phyloP scores from a whole-genome alignment of 1,140 invertebrate species.

The Lanistes nyassanus region DNA sequence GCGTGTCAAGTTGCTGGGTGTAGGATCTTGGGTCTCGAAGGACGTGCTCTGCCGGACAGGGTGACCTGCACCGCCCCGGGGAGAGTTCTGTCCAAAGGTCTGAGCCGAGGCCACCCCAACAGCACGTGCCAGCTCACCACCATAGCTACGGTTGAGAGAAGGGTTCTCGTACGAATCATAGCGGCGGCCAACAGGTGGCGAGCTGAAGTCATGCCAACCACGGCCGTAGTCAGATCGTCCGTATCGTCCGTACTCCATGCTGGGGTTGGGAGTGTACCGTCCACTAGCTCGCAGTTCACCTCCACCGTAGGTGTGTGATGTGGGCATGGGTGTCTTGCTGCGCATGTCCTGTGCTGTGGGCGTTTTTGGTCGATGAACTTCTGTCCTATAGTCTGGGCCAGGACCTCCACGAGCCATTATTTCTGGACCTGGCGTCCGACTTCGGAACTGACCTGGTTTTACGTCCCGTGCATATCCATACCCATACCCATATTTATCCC shows the following conservation, averaged over 20 bases:
- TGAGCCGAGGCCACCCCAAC: not conserved
- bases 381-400: slow-evolving; percentile 35
- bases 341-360: slow-evolving; percentile 63
- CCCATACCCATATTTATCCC: slow-evolving; percentile 41
- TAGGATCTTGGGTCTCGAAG: slow-evolving; percentile 72
- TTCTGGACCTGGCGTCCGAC: slow-evolving; percentile 66
- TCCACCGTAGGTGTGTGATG: slow-evolving; percentile 24
- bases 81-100: slow-evolving; percentile 5
- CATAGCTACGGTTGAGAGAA: slow-evolving; percentile 33
- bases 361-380: slow-evolving; percentile 57
- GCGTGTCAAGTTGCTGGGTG: slow-evolving; percentile 55
- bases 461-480: slow-evolving; percentile 39
- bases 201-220: slow-evolving; percentile 36
- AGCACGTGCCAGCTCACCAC: slow-evolving; percentile 30
- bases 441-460: slow-evolving; percentile 59
- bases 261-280: slow-evolving; percentile 40
- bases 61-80: slow-evolving; percentile 39
- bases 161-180: slow-evolving; percentile 32
- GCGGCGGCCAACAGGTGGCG: slow-evolving; percentile 24
- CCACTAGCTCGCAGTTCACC: slow-evolving; percentile 35
- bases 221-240: slow-evolving; percentile 28
- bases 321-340: slow-evolving; percentile 50
- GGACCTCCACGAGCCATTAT: slow-evolving; percentile 52
- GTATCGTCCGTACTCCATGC: slow-evolving; percentile 36
- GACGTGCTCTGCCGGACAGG: slow-evolving; percentile 74